phyloP scores from a whole-genome alignment of 2,797 vertebrate species.

The Serranus cabrilla region DNA sequence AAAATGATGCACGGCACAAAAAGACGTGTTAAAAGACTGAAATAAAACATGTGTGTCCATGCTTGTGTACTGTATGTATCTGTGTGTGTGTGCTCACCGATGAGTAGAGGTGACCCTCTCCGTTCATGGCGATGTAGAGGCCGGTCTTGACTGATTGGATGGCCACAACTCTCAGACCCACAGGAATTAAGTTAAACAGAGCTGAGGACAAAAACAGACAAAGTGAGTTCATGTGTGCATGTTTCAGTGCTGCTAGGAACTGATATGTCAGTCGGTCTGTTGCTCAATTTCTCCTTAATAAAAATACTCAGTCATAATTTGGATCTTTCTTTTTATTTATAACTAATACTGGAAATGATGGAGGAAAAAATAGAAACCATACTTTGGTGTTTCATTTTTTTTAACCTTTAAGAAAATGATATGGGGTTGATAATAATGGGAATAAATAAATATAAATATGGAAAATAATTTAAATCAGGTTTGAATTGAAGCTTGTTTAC shows the following conservation, averaged over 20 bases:
- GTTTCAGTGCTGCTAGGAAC: too few relatives aligned
- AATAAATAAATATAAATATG: too few relatives aligned
- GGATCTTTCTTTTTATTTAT: too few relatives aligned
- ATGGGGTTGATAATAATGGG: too few relatives aligned
- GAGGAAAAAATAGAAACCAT: too few relatives aligned
- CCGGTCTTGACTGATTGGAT: conserved; percentile 99
- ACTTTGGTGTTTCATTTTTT: too few relatives aligned
- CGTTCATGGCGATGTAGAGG: conserved; percentile 98
- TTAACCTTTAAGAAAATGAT: too few relatives aligned
- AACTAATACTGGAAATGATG: too few relatives aligned
- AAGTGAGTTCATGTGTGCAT: not conserved
- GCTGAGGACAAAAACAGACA: conserved; percentile 86
- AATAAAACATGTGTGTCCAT: not conserved
- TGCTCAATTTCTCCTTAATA: too few relatives aligned
- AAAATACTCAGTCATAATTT: too few relatives aligned
- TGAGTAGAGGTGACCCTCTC: conserved; percentile 98
- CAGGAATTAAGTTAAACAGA: conserved; percentile 98
- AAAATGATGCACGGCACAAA: not conserved
- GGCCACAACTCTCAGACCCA: conserved; percentile 97
- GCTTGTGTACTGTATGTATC: not conserved
- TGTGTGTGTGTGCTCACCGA: conserved; percentile 88
- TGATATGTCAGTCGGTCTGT: not conserved
- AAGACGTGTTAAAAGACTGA: not conserved
- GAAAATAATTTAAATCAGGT: too few relatives aligned
- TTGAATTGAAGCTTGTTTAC: too few relatives aligned